Evolutionary conservation across 2,113 vertebrate genomes (phyloP), one percentile per base, ranked within the genome.

Genomic region (Zingel zingel): DNA sequence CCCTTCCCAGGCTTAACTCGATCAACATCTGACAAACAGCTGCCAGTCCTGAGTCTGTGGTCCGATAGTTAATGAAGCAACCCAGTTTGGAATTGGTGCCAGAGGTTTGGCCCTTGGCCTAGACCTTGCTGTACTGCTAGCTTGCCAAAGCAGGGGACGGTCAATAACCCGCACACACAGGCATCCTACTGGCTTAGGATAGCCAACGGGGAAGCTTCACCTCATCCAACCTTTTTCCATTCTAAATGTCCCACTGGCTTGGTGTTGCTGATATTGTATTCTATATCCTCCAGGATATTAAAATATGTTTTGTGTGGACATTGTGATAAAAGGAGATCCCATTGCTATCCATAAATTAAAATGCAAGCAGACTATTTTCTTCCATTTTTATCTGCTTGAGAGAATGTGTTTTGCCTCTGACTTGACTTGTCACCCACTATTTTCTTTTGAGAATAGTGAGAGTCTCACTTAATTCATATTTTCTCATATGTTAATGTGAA

Each of bases 21-120:
- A 81, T 87, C 59, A 63, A 65, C 79, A 74, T 79, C 36, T 79
- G 63, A 81, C 51, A 76, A 74, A 83, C 57, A 25, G 50, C 54
- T 27, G 51, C 70, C 53, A 82, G 13, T 64, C 36, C 82, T 79
- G 69, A 84, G 75, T 63, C 68, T 6, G 19, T 65, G 51, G n/a
- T 71, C 75, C 3, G 15, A 25, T 58, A 76, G 58, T 75, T 87
- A 88, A 87, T 86, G 86, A 85, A 84, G 75, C 77, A 81, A 69
- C 79, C 75, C 48, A 65, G 63, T 87, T 81, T 77, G 61, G 77
- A 90, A 76, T 83, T 70, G 48, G 48, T 58, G 59, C 67, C 84
- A 85, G 74, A 83, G 79, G 70, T 85, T 70, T 70, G 57, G 67
- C 72, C 51, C 57, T 68, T 43, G 67, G 86, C 86, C 58, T 27